phyloP scores from a whole-genome alignment of 1,140 invertebrate species.

The Diprion similis region DNA sequence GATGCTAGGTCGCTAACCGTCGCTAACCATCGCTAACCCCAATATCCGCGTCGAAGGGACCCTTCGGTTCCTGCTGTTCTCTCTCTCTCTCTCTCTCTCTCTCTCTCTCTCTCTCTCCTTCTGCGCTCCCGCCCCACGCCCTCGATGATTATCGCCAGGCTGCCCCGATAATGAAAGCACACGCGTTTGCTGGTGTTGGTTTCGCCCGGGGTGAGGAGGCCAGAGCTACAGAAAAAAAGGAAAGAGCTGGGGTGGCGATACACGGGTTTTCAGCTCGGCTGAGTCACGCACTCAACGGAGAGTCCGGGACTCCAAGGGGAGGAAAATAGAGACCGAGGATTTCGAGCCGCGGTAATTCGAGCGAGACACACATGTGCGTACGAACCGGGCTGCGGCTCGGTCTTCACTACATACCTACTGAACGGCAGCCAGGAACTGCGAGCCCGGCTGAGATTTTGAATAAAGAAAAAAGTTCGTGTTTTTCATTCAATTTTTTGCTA shows the following conservation, averaged over 20 bases:
- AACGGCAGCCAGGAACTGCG: neutral
- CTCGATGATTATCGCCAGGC: constrained; percentile 46
- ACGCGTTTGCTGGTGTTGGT: constrained; percentile 12
- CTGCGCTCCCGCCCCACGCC: constrained; percentile 23
- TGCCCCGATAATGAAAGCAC: constrained; percentile 45
- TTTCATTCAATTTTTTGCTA: neutral
- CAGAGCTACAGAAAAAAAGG: neutral
- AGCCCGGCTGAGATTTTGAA: neutral
- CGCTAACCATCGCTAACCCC: neutral
- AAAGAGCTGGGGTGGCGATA: constrained; percentile 25
- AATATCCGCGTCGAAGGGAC: constrained; percentile 11
- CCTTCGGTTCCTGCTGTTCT: constrained; percentile 18
- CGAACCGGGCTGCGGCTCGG: too few relatives aligned
- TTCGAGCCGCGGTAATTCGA: too few relatives aligned
- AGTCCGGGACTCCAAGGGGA: neutral
- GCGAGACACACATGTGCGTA: too few relatives aligned
- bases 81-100: constrained; percentile 19
- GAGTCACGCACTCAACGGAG: constrained; percentile 43
- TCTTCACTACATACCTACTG: too few relatives aligned
- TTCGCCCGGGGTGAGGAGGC: neutral
- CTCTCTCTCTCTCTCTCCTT: constrained; percentile 19
- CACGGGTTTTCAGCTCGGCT: constrained; percentile 34
- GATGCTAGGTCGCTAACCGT: constrained; percentile 16
- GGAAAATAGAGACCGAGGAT: too few relatives aligned
- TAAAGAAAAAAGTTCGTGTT: neutral